Base-by-base conservation (phyloP, 1,140 invertebrate genomes). In the Tyrophagus putrescentiae region DNA sequence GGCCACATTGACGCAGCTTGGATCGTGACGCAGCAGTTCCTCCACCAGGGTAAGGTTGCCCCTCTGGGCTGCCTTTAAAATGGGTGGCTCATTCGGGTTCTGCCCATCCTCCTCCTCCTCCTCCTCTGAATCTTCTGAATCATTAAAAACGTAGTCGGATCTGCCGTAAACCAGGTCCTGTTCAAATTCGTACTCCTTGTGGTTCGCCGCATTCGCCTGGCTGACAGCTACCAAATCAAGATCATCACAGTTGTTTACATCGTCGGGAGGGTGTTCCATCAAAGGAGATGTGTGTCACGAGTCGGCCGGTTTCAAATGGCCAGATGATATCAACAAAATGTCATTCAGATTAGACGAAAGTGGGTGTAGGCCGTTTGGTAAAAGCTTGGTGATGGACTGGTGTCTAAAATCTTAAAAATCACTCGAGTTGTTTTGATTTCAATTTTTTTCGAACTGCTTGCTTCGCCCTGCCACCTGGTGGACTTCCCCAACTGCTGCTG, bases 1-100 rank as follows among this genome's bases (percentile, higher is more conserved):
- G 28, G 67, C 72, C 7, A 77, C 78, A 70, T 81, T 72, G 0
- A 93, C 74, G 29, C 91, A 72, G 1, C 70, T 67, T 0, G 75
- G 73, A 71, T 88, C 76, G 60, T 74, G 67, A 13, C 69, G 65
- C 0, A 92, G 61, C 36, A 92, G 70, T 64, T 76, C 73, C 57
- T 78, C 75, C 0, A 90, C 71, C 59, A 76, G 72, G 32, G 83
- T 78, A 0, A 84, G 58, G 50, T 84, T 73, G 59, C 85, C 85
- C 68, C 87, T 78, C 74, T 90, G 86, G 36, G 88, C 84, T 36
- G 87, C 87, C 77, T 79, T 80, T 16, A 95, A 70, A 21, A 89
- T 72, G 57, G 44, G 45, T 60, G 52, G 6, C n/a, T 23, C 39
- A n/a, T 57, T 56, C 25, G 7, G 53, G 53, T 13, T 56, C 53